These are phyloP conservation scores for Rhagoletis pomonella DNA, from an alignment of 1,140 invertebrate genomes.

Conservation along the genomic window DNA sequence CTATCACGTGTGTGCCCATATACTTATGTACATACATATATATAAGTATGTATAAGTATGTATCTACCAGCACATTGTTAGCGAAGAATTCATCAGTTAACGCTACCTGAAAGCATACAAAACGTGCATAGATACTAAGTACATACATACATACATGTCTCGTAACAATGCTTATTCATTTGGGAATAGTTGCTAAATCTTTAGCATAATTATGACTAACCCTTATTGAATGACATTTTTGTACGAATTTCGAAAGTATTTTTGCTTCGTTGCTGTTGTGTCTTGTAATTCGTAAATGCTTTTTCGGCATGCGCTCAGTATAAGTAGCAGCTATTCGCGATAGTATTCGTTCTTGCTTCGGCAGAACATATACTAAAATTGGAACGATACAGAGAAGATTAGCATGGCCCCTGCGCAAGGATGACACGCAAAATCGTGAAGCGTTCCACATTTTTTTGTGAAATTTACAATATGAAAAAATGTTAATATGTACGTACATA, in stretches of 20 bases:
- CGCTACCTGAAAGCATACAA: no score
- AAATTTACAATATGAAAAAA: not conserved
- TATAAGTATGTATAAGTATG: no score
- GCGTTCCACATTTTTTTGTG: slow-evolving; percentile 86
- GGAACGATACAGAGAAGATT: slow-evolving; percentile 79
- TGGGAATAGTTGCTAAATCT: not conserved
- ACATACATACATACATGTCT: no score
- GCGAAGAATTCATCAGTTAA: no score
- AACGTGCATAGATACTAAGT: no score
- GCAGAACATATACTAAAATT: slow-evolving; percentile 84
- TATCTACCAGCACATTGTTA: no score
- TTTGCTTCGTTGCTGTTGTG: not conserved
- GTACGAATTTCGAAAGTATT: not conserved
- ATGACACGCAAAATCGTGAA: slow-evolving; percentile 95
- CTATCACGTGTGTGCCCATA: no score
- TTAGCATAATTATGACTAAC: not conserved
- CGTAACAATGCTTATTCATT: no score
- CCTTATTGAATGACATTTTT: no score
- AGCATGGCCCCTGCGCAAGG: slow-evolving; percentile 93
- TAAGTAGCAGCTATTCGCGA: not conserved
- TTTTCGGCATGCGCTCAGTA: not conserved
- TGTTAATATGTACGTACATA: no score
- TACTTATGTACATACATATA: no score
- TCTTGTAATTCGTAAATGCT: not conserved
- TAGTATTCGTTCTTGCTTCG: slow-evolving; percentile 55